Evolutionary conservation across 2,113 vertebrate species (phyloP).

Genomic region (Otus sunia): DNA sequence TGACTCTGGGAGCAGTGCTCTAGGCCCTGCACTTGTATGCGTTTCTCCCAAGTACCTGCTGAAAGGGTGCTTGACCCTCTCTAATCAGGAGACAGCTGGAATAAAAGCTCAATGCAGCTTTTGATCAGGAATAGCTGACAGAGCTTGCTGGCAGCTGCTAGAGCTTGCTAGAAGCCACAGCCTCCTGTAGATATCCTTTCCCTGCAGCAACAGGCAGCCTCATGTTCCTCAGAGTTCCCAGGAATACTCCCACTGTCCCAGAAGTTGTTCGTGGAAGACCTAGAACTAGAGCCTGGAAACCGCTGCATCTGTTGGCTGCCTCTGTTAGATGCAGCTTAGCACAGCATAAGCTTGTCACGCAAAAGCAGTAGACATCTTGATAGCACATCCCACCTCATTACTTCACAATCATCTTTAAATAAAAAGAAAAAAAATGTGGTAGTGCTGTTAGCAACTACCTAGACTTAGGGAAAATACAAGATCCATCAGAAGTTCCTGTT

Average conservation of each 20-base stretch:
- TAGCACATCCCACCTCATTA: neutral
- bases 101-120: neutral
- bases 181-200: neutral
- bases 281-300: neutral
- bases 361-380: neutral
- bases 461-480: neutral
- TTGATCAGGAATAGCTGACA: neutral
- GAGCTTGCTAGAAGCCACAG: neutral
- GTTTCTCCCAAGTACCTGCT: neutral
- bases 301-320: neutral
- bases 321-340: neutral
- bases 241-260: neutral
- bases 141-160: neutral
- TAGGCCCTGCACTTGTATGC: neutral
- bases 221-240: neutral
- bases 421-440: neutral
- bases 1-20: neutral
- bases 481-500: neutral
- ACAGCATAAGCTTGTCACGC: neutral
- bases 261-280: neutral
- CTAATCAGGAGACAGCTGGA: neutral
- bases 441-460: neutral
- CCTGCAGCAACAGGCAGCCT: neutral
- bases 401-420: neutral
- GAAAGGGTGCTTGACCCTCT: neutral